Conservation (phyloP, 2,797 vertebrate genomes). For the Amphiprion clarkii region DNA sequence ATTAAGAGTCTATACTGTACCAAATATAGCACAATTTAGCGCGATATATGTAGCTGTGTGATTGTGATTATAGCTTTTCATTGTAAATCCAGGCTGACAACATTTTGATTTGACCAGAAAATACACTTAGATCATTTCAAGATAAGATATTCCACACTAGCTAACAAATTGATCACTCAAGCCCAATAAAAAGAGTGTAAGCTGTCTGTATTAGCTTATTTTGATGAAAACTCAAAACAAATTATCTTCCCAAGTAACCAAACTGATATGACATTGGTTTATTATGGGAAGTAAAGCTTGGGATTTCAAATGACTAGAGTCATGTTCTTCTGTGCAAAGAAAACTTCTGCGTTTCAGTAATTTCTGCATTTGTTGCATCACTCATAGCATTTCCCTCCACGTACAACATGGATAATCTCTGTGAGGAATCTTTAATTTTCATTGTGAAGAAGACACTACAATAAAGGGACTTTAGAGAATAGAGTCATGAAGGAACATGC, state of each 20-base stretch:
- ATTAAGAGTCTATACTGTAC: background rate
- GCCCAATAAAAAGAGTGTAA: background rate
- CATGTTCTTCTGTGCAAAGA: constrained; percentile 23
- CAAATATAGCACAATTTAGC: background rate
- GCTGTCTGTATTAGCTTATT: background rate
- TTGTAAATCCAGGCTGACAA: background rate
- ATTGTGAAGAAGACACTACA: background rate
- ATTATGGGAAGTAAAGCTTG: constrained; percentile 33
- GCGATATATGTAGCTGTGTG: background rate
- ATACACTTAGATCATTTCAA: background rate
- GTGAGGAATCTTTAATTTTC: background rate
- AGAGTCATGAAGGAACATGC: background rate
- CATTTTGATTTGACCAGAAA: background rate
- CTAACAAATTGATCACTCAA: background rate
- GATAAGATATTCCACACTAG: too few species aligned
- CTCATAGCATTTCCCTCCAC: constrained; percentile 15
- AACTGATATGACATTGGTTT: background rate
- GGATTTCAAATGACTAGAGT: constrained; percentile 34
- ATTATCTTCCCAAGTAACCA: background rate
- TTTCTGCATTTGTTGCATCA: constrained; percentile 30
- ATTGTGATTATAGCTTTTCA: constrained; percentile 7
- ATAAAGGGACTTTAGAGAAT: too few species aligned
- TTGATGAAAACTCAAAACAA: background rate
- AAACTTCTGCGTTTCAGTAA: constrained; percentile 50
- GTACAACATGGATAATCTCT: background rate